Base-by-base conservation (phyloP, 1,140 invertebrate species). In the Euborellia annulipes region DNA sequence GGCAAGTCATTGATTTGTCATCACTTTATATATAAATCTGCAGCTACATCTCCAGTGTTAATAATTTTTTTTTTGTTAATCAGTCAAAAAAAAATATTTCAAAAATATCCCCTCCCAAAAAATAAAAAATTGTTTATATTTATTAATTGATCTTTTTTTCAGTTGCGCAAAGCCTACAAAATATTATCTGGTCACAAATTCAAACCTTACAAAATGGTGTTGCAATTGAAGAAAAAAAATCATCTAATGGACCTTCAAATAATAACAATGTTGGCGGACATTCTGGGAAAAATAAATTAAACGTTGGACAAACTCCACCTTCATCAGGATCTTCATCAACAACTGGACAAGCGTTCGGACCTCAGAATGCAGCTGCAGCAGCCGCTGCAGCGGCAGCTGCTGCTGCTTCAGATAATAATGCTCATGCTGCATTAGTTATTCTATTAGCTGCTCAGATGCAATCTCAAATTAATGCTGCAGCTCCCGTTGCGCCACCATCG, bases 91-190 rank as follows among this genome's bases (percentile, higher is more conserved):
- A n/a, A n/a, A n/a, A n/a, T n/a, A n/a, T n/a, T n/a, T n/a, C n/a
- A n/a, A n/a, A n/a, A n/a, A n/a, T n/a, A n/a, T n/a, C n/a, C n/a
- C n/a, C n/a, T n/a, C n/a, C n/a, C n/a, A n/a, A n/a, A n/a, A n/a
- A n/a, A n/a, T n/a, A n/a, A n/a, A n/a, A n/a, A n/a, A n/a, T n/a
- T n/a, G n/a, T n/a, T n/a, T n/a, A n/a, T n/a, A n/a, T n/a, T n/a
- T n/a, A n/a, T n/a, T n/a, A n/a, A n/a, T n/a, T n/a, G n/a, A n/a
- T 53, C 44, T 45, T 45, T 38, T 45, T 61, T 55, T 18, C 55
- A 67, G 65, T 69, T 57, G 66, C 66, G 18, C 64, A 67, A 50
- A 68, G 64, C 52, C 57, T 69, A n/a, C 65, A 69, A 52, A 66
- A 63, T 45, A 69, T 69, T 34, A 68, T 69, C 43, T 52, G 61